phyloP scores from a whole-genome alignment of 2,888 invertebrate genomes.

The Chymomyza amoena region DNA sequence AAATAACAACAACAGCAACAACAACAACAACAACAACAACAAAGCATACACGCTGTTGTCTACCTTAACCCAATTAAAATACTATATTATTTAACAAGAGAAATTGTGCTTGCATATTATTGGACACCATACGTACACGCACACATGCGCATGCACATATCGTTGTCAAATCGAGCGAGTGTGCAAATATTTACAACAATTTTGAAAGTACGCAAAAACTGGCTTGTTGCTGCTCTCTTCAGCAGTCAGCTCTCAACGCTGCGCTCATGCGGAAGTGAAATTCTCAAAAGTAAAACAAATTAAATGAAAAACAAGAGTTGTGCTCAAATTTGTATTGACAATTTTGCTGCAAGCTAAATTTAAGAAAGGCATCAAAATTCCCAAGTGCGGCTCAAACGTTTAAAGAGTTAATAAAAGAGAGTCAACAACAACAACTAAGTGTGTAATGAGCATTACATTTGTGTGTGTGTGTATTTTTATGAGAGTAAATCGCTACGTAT shows the following conservation, averaged over 20 bases:
- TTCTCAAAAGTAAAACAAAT: constrained; percentile 44
- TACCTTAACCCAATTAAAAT: constrained; percentile 76
- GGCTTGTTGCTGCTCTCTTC: background rate
- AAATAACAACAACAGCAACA: background rate
- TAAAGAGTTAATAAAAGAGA: constrained; percentile 19
- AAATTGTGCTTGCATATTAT: constrained; percentile 60
- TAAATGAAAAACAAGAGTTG: constrained; percentile 23
- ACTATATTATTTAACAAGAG: constrained; percentile 74
- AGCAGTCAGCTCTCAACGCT: background rate
- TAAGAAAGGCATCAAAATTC: background rate
- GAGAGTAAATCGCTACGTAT: constrained; percentile 19
- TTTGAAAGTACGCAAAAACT: constrained; percentile 49
- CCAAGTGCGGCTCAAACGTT: background rate
- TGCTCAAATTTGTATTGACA: constrained; percentile 44
- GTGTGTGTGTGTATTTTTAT: constrained; percentile 15
- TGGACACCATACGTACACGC: background rate
- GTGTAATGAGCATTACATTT: constrained; percentile 5
- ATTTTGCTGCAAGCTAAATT: background rate
- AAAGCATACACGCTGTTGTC: constrained; percentile 43
- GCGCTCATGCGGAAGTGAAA: constrained; percentile 69
- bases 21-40: constrained; percentile 13
- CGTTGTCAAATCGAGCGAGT: constrained; percentile 30
- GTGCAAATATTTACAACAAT: constrained; percentile 56
- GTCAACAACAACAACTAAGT: constrained; percentile 15
- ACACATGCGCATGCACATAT: background rate